These are phyloP conservation scores for Sinodicranocentrus sp. DNA, from an alignment of 2,888 invertebrate genomes.

Conservation along the genomic window DNA sequence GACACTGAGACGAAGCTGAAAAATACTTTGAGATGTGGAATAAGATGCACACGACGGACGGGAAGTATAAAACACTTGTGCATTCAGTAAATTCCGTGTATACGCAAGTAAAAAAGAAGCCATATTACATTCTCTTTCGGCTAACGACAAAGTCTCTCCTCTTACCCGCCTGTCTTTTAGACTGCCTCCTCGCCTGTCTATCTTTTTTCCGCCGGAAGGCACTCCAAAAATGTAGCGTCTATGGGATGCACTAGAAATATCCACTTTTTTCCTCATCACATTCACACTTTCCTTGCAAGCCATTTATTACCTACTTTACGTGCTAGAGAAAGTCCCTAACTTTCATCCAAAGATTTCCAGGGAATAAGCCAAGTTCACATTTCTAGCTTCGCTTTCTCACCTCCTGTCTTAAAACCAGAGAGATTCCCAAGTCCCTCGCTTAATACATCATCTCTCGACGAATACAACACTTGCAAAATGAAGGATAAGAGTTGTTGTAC, in stretches of 20 bases:
- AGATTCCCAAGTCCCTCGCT: conserved; percentile 40
- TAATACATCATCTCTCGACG: conserved; percentile 44
- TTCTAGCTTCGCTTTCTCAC: conserved; percentile 17
- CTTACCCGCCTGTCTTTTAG: conserved; percentile 25
- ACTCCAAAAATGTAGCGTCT: conserved; percentile 6
- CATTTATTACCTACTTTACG: conserved; percentile 53
- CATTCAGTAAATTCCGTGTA: background rate
- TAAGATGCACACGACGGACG: background rate
- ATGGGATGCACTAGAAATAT: conserved; percentile 24
- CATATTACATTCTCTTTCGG: too few relatives aligned
- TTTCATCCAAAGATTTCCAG: background rate
- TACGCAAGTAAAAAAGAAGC: too few relatives aligned
- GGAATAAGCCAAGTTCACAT: conserved; percentile 5
- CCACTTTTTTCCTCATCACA: conserved; percentile 38
- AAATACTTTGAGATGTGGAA: conserved; percentile 7
- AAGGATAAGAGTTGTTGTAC: background rate
- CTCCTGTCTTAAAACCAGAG: conserved; percentile 35
- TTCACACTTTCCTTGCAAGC: conserved; percentile 27
- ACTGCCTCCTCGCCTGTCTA: conserved; percentile 21
- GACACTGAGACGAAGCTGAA: conserved; percentile 24
- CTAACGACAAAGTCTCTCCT: conserved; percentile 23
- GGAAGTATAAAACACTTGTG: conserved; percentile 1
- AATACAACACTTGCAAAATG: conserved; percentile 18
- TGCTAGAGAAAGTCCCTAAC: background rate
- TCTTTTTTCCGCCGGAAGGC: conserved; percentile 48